Conservation (phyloP, 1,140 invertebrate genomes). For the Penaeus vannamei region DNA sequence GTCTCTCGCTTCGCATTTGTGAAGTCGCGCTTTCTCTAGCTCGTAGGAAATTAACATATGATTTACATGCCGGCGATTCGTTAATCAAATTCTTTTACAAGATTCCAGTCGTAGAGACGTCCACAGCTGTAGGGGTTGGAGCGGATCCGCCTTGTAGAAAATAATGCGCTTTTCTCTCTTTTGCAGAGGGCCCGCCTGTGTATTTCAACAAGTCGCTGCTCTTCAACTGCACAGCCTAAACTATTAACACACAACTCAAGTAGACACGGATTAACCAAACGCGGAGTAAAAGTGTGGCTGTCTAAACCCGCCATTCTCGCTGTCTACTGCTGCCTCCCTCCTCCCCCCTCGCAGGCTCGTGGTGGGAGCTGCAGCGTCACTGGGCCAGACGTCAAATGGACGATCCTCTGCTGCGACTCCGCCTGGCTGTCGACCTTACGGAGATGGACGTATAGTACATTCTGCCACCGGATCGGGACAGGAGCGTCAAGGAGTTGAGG, state of each 20-base stretch:
- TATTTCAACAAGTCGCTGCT: conserved; percentile 65
- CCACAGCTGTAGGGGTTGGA: no score
- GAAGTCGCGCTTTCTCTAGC: no score
- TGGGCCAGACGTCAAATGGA: conserved; percentile 32
- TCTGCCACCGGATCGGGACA: conserved; percentile 3
- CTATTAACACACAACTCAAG: conserved; percentile 52
- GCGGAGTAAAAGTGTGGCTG: conserved; percentile 42
- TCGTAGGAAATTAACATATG: no score
- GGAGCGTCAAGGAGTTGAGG: conserved; percentile 32
- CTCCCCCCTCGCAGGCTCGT: conserved; percentile 41
- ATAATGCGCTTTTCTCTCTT: conserved; percentile 42
- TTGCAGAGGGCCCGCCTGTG: conserved; percentile 58
- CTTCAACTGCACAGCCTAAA: conserved; percentile 64
- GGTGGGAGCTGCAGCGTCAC: conserved; percentile 52
- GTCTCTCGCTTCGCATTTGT: no score
- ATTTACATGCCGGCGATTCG: no score
- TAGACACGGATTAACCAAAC: conserved; percentile 48
- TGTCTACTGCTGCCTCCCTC: conserved; percentile 43
- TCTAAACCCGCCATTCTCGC: conserved; percentile 47
- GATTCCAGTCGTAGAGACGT: no score
- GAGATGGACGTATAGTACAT: conserved; percentile 54
- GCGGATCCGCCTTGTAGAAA: no score
- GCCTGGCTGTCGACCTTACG: conserved; percentile 57
- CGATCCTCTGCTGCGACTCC: conserved; percentile 53
- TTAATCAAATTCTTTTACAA: no score